phyloP scores from a whole-genome alignment of 2,888 invertebrate species.

The Trichacis sp. region DNA sequence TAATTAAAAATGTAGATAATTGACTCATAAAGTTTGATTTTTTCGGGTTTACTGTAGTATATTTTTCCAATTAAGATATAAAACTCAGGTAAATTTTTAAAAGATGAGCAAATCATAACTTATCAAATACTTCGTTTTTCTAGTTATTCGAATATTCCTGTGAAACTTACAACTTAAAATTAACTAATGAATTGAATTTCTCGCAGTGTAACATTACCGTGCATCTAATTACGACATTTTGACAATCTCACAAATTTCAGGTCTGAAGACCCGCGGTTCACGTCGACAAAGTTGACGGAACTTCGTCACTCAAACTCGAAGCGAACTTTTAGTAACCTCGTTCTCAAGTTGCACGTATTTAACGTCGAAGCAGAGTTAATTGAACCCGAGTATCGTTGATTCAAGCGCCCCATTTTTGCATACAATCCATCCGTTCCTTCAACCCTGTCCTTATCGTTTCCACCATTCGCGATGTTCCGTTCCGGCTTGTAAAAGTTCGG shows the following conservation, averaged over 20 bases:
- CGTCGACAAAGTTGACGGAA: not conserved
- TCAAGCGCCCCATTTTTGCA: not conserved
- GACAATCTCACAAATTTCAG: not conserved
- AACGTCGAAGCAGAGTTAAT: not conserved
- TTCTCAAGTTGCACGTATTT: not conserved
- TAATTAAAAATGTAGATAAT: too few relatives aligned
- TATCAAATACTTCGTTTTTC: too few relatives aligned
- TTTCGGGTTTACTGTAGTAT: too few relatives aligned
- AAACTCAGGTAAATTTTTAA: too few relatives aligned
- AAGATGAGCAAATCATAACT: too few relatives aligned
- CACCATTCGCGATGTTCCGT: constrained; percentile 13
- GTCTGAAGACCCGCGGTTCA: not conserved
- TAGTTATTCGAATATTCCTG: too few relatives aligned
- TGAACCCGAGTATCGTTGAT: not conserved
- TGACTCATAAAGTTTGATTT: too few relatives aligned
- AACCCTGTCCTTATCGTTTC: constrained; percentile 13
- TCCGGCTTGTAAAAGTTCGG: constrained; percentile 12
- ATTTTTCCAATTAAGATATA: too few relatives aligned
- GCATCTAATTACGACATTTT: not conserved
- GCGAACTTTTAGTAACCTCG: not conserved
- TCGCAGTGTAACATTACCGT: not conserved
- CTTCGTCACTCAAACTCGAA: not conserved
- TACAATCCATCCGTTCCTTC: constrained; percentile 28
- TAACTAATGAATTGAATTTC: too few relatives aligned
- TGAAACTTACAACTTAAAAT: too few relatives aligned